phyloP scores from a whole-genome alignment of 2,888 invertebrate genomes.

The Drosophila vallismaia region DNA sequence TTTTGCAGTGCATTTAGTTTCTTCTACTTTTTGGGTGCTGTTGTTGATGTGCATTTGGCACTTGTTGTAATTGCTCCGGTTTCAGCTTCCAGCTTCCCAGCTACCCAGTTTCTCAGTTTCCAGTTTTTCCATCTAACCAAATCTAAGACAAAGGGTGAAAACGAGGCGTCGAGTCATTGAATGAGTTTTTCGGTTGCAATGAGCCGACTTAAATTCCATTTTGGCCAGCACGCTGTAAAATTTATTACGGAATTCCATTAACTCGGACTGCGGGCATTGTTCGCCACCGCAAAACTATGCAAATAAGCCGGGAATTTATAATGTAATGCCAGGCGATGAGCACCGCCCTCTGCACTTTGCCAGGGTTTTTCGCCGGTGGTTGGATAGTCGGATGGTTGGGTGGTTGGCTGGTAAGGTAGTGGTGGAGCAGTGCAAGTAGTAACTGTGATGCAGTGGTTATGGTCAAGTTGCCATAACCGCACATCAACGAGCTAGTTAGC shows the following conservation, averaged over 20 bases:
- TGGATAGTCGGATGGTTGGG: background rate
- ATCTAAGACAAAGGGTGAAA: constrained; percentile 29
- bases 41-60: constrained; percentile 79
- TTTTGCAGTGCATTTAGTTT: background rate
- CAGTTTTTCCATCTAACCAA: background rate
- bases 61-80: constrained; percentile 74
- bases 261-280: constrained; percentile 69
- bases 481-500: constrained; percentile 53
- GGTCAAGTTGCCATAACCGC: constrained; percentile 65
- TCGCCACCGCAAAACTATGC: constrained; percentile 77
- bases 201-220: constrained; percentile 64
- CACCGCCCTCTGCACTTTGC: constrained; percentile 50
- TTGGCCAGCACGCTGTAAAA: constrained; percentile 65
- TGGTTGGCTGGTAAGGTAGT: background rate
- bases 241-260: constrained; percentile 79
- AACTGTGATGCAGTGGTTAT: constrained; percentile 5
- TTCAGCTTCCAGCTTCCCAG: constrained; percentile 4
- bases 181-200: constrained; percentile 52
- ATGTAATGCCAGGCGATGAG: constrained; percentile 72
- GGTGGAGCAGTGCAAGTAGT: constrained; percentile 2
- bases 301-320: constrained; percentile 78
- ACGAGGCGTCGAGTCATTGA: constrained; percentile 38
- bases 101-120: background rate
- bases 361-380: background rate
- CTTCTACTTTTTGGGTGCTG: constrained; percentile 43